phyloP scores from a whole-genome alignment of 1,140 invertebrate genomes.

The Ptiloglossa arizonensis region DNA sequence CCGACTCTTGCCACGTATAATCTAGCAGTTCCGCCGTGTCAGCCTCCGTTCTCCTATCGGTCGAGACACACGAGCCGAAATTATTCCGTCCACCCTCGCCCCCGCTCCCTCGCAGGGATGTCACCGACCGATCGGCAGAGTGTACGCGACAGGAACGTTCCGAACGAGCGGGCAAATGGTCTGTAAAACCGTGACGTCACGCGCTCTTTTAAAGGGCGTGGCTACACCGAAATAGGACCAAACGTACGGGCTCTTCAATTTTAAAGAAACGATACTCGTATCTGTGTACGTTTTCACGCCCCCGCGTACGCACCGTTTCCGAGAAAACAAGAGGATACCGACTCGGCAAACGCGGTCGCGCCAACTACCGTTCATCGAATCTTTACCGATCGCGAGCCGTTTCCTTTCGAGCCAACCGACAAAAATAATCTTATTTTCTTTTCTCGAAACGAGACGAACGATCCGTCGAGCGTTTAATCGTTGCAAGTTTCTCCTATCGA shows the following conservation, averaged over 20 bases:
- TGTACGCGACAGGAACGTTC: conserved; percentile 3
- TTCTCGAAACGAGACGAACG: no score
- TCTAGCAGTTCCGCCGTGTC: neutral
- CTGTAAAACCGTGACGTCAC: conserved; percentile 24
- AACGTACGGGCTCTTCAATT: neutral
- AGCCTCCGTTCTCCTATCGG: conserved; percentile 15
- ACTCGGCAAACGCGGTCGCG: no score
- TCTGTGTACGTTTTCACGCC: no score
- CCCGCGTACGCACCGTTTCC: no score
- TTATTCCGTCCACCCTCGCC: conserved; percentile 11
- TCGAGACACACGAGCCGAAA: conserved; percentile 21
- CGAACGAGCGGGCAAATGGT: conserved; percentile 5
- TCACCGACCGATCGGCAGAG: neutral
- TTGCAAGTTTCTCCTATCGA: no score
- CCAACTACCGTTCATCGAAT: no score
- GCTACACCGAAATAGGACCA: neutral
- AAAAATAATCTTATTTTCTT: no score
- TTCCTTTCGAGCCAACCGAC: no score
- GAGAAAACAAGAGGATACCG: no score
- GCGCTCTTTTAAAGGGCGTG: neutral
- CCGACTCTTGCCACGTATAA: conserved; percentile 23
- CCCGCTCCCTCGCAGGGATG: neutral
- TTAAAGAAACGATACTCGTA: neutral
- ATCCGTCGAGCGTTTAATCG: no score
- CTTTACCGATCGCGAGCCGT: no score